phyloP scores from a whole-genome alignment of 1,140 invertebrate genomes.

The Dinothrombium tinctorium region DNA sequence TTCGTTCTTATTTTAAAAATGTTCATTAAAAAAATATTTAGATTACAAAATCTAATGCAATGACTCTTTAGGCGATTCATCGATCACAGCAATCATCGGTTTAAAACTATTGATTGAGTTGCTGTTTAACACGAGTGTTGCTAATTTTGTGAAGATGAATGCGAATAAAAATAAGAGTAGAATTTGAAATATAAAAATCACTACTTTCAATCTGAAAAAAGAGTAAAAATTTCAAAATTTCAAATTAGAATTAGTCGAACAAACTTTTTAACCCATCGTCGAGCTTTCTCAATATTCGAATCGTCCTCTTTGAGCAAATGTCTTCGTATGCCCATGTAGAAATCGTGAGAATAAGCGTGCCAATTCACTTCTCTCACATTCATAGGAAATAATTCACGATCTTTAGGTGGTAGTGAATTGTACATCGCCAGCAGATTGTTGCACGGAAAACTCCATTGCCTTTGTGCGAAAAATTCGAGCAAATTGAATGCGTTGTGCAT shows the following conservation, averaged over 20 bases:
- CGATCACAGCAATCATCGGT: too few species aligned
- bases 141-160: too few species aligned
- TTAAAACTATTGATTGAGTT: too few species aligned
- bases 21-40: too few species aligned
- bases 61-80: too few species aligned
- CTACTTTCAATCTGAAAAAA: too few species aligned
- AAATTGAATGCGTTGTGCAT: slow-evolving; percentile 25
- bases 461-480: slow-evolving; percentile 45
- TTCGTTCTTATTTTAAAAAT: too few species aligned
- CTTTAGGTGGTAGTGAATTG: not conserved
- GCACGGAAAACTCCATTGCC: slow-evolving; percentile 57
- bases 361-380: slow-evolving; percentile 39
- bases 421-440: slow-evolving; percentile 35
- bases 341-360: slow-evolving; percentile 30
- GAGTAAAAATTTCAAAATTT: too few species aligned
- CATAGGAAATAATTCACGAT: slow-evolving; percentile 30
- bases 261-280: not conserved
- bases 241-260: not conserved
- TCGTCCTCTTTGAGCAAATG: slow-evolving; percentile 12
- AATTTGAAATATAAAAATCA: too few species aligned
- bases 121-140: too few species aligned
- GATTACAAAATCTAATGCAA: too few species aligned
- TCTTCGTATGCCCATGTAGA: slow-evolving; percentile 6
- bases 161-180: too few species aligned
- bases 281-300: slow-evolving; percentile 5